Evolutionary conservation across 2,113 vertebrate genomes (phyloP), one percentile per base, ranked within the genome.

Genomic region (Pterophyllum scalare): DNA sequence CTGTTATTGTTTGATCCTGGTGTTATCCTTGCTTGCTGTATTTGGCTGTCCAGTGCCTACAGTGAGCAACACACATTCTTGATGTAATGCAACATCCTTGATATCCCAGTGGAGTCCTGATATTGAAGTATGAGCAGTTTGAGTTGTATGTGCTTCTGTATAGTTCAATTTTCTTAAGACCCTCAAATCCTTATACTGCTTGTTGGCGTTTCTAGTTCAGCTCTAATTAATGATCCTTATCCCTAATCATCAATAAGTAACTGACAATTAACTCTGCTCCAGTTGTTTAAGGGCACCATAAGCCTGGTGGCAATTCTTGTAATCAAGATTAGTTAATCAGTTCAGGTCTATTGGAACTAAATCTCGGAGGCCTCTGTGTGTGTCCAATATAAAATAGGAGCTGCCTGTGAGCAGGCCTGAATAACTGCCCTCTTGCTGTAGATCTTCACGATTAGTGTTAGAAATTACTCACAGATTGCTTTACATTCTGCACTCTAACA

Each of bases 381-480:
- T 82, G 85, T 89, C 75, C 22, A 60, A 81, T 65, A 64, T 72
- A 56, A 79, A 70, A 59, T 62, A 35, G 85, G 79, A 80, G 76
- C 87, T 86, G 91, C 65, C 38, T 84, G 81, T 86, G 88, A 86
- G 75, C 86, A 78, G 62, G 75, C 83, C 88, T 91, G 89, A 90
- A 82, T 54, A 79, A 46, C 82, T 85, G 88, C 90, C 86, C 59
- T 87, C 67, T 89, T 31, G 28, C 80, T 70, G 31, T 33, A 92
- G 93, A 95, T 94, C 76, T 85, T 81, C 28, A 77, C 59, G 92
- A 96, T 96, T 92, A 92, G 87, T 64, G 60, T 72, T 57, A 91
- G 79, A 95, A 96, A 96, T 96, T 92, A 93, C 91, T 96, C 87
- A 81, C 95, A 96, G 95, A 95, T 94, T 95, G 90, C 64, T 5